Evolutionary conservation across 92 coral and sea anemone genomes (phyloP).

Genomic region (Montipora capitata): DNA sequence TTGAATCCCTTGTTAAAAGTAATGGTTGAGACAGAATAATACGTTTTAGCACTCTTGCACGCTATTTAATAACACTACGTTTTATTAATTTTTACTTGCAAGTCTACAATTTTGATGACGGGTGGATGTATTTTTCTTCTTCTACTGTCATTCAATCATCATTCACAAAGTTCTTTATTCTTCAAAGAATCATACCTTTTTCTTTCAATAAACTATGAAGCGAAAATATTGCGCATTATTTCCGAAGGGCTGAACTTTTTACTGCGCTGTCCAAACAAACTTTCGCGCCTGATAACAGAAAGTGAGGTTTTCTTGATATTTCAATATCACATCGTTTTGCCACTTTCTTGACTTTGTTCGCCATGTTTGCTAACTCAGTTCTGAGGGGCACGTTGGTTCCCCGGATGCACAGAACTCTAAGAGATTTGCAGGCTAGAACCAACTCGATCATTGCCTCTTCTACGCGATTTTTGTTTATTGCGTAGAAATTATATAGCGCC

Average conservation of each 20-base stretch:
- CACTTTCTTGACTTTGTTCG: constrained; percentile 65
- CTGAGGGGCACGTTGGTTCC: constrained; percentile 88
- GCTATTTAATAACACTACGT: too few relatives aligned
- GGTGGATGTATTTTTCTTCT: too few relatives aligned
- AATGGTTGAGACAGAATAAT: too few relatives aligned
- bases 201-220: background rate
- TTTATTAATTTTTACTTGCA: too few relatives aligned
- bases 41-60: too few relatives aligned
- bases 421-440: constrained; percentile 56
- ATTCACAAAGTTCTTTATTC: too few relatives aligned
- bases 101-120: too few relatives aligned
- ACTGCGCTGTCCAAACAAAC: constrained; percentile 72
- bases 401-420: constrained; percentile 78
- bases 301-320: constrained; percentile 77
- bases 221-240: background rate
- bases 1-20: too few relatives aligned
- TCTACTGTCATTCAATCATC: background rate
- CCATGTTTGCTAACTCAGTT: constrained; percentile 76
- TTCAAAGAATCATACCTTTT: background rate
- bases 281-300: constrained; percentile 67
- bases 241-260: background rate
- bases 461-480: constrained; percentile 71
- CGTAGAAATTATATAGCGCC: constrained; percentile 86
- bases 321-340: constrained; percentile 75
- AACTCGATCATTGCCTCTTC: constrained; percentile 79